Percentiles rank a stretch among this genome's conserved stretches.
Conservation (phyloP, 2,113 vertebrate species). For the Sorex fumeus region DNA sequence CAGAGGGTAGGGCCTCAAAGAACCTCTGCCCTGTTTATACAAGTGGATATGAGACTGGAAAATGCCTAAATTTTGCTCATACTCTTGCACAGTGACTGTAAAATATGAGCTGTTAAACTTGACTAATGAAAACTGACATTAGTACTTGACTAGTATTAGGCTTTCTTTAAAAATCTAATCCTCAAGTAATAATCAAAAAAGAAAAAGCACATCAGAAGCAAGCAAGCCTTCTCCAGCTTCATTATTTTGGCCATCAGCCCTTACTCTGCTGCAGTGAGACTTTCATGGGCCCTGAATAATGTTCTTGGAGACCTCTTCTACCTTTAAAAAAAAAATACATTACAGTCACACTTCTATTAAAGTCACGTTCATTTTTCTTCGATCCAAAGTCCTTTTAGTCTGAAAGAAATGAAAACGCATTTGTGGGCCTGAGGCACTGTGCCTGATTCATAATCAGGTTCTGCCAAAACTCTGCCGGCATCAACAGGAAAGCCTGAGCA, state of each 20-base stretch:
- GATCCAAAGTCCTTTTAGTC: constrained; percentile 32
- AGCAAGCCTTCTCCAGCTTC: neutral
- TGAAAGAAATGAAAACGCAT: constrained; percentile 58
- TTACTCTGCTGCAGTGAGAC: neutral
- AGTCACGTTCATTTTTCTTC: neutral
- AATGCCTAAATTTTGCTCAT: neutral
- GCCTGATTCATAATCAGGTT: neutral
- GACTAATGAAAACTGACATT: neutral
- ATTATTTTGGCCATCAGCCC: neutral
- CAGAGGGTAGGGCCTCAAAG: neutral
- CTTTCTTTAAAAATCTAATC: no score
- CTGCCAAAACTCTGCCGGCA: neutral
- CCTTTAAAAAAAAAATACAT: constrained; percentile 13
- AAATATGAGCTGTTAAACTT: constrained; percentile 38
- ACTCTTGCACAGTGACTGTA: neutral
- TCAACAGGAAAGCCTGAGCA: neutral
- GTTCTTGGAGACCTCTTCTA: constrained; percentile 30
- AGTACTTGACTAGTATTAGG: no score
- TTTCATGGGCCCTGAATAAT: neutral
- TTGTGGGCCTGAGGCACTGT: neutral
- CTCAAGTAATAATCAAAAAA: no score
- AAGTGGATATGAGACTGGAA: neutral
- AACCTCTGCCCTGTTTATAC: neutral
- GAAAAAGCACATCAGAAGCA: neutral
- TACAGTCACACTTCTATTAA: constrained; percentile 9